Conservation (phyloP, 2,113 vertebrate genomes). For the Notothenia rossii region DNA sequence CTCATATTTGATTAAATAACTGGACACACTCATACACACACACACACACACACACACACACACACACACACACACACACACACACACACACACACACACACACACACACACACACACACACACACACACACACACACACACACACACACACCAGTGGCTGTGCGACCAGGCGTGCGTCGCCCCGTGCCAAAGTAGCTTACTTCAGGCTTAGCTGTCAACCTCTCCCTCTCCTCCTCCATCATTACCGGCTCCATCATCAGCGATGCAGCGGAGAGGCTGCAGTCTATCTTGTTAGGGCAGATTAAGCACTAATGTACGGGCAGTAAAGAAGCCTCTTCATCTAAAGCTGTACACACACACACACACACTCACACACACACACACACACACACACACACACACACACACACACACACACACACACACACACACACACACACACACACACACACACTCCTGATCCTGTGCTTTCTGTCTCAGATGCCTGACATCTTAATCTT, state of each 20-base stretch:
- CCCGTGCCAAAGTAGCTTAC: constrained; percentile 75
- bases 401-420: constrained; percentile 1
- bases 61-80: too few species aligned
- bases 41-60: too few species aligned
- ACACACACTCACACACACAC: constrained; percentile 3
- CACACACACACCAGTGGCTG: constrained; percentile 31
- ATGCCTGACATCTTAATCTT: constrained; percentile 66
- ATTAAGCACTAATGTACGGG: constrained; percentile 73
- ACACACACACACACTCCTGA: constrained; percentile 34
- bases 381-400: constrained; percentile 1
- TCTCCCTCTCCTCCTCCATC: constrained; percentile 61
- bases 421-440: constrained; percentile 4
- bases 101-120: too few species aligned
- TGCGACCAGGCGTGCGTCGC: constrained; percentile 53
- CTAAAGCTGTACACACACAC: constrained; percentile 41
- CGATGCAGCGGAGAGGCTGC: constrained; percentile 54
- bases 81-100: too few species aligned
- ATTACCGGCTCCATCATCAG: constrained; percentile 74
- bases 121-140: not conserved
- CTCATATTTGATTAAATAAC: constrained; percentile 79
- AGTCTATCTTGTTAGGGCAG: constrained; percentile 76
- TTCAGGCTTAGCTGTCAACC: constrained; percentile 69
- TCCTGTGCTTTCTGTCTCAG: constrained; percentile 56
- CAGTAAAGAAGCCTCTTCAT: constrained; percentile 54
- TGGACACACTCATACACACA: constrained; percentile 56